A percentile compares a stretch with the other conserved stretches of the same genome.
Evolutionary conservation across 2,797 vertebrate genomes (phyloP).

Genomic region (Anniella stebbinsi): DNA sequence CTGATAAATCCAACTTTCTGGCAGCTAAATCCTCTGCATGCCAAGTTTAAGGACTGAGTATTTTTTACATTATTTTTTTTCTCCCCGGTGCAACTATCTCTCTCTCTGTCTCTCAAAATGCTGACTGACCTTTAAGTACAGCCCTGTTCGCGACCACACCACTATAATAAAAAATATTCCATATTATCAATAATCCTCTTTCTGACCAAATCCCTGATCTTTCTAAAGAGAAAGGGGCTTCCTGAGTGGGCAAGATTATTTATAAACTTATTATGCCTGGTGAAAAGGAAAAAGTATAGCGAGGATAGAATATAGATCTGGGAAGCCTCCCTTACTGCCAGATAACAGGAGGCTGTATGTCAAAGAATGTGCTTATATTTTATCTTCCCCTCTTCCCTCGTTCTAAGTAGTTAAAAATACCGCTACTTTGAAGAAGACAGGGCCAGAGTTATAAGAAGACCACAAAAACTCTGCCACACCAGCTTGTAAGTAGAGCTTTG

Average conservation of each 20-base stretch:
- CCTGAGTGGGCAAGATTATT: constrained; percentile 77
- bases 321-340: constrained; percentile 51
- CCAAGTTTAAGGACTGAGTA: constrained; percentile 52
- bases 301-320: constrained; percentile 56
- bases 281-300: constrained; percentile 28
- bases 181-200: constrained; percentile 76
- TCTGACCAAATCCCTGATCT: constrained; percentile 71
- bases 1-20: constrained; percentile 31
- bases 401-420: constrained; percentile 37
- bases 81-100: constrained; percentile 35
- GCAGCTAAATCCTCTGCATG: constrained; percentile 54
- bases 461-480: constrained; percentile 58
- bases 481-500: constrained; percentile 55
- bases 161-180: constrained; percentile 69
- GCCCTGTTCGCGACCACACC: constrained; percentile 55
- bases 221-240: constrained; percentile 73
- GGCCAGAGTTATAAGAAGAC: constrained; percentile 61
- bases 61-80: constrained; percentile 62
- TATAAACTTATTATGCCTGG: constrained; percentile 76
- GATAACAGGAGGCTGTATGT: constrained; percentile 63
- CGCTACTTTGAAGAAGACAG: constrained; percentile 62
- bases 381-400: constrained; percentile 51
- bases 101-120: background rate
- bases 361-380: constrained; percentile 69
- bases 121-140: constrained; percentile 69